These are phyloP conservation scores for Xyliphius kryptos DNA, from an alignment of 2,113 vertebrate genomes.

Conservation along the genomic window DNA sequence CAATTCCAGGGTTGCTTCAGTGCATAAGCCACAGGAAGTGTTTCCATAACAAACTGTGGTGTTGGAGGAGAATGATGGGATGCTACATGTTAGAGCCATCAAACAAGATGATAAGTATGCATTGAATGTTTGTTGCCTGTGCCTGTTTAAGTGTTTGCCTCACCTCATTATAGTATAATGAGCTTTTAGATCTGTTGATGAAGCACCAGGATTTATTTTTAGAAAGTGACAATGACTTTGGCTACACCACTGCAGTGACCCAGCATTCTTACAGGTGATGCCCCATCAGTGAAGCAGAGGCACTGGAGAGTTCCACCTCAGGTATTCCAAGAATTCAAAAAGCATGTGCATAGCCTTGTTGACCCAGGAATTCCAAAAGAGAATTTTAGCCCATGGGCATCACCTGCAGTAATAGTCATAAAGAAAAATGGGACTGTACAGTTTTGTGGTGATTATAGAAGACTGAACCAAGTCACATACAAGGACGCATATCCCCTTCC, in stretches of 20 bases:
- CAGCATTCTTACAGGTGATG: background rate
- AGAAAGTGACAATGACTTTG: background rate
- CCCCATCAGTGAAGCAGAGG: conserved; percentile 5
- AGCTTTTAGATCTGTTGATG: background rate
- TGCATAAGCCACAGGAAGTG: conserved; percentile 12
- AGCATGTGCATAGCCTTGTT: background rate
- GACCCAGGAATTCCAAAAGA: conserved; percentile 6
- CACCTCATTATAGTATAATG: background rate
- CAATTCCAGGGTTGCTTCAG: background rate
- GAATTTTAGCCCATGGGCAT: conserved; percentile 10
- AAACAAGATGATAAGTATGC: too few relatives aligned
- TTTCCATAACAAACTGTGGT: conserved; percentile 5
- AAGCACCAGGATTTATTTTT: background rate
- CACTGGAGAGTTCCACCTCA: conserved; percentile 3
- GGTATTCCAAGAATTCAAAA: conserved; percentile 9
- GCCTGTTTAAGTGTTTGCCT: background rate
- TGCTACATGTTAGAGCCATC: conserved; percentile 1
- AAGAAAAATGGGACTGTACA: background rate
- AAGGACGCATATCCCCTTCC: conserved; percentile 12
- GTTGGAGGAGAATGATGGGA: conserved; percentile 20
- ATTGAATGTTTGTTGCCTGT: background rate
- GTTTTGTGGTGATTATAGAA: conserved; percentile 3
- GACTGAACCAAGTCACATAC: conserved; percentile 1
- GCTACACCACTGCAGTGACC: background rate
- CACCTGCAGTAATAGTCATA: background rate